Conservation (phyloP, 2,113 vertebrate genomes). For the Etheostoma cragini region DNA sequence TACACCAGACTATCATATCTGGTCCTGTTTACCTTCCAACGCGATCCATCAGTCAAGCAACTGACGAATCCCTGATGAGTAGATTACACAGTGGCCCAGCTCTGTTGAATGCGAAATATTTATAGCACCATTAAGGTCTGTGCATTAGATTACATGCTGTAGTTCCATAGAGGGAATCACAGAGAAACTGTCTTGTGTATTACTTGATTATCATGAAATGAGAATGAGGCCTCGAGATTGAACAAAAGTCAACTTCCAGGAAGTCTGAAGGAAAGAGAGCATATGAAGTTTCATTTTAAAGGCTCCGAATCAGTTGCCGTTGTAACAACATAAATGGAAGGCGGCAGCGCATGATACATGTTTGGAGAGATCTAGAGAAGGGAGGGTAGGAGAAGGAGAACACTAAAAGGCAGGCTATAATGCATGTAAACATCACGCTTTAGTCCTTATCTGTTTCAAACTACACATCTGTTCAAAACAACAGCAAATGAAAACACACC, state of each 20-base stretch:
- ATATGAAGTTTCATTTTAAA: constrained; percentile 75
- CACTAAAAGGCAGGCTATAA: constrained; percentile 70
- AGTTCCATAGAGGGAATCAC: constrained; percentile 51
- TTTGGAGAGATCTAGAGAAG: constrained; percentile 35
- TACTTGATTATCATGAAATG: constrained; percentile 76
- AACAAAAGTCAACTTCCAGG: constrained; percentile 60
- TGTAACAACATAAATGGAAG: constrained; percentile 51
- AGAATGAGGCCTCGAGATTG: constrained; percentile 51
- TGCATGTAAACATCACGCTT: constrained; percentile 71
- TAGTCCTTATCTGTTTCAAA: constrained; percentile 79
- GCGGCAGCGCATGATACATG: constrained; percentile 39
- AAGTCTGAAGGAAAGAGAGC: constrained; percentile 53
- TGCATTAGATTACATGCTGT: constrained; percentile 64
- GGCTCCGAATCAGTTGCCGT: constrained; percentile 40
- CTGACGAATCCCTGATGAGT: constrained; percentile 70
- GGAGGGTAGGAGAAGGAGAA: constrained; percentile 6
- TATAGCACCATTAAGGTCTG: constrained; percentile 67
- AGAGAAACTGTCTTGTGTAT: constrained; percentile 66
- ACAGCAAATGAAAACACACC: constrained; percentile 73
- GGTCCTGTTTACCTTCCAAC: constrained; percentile 72
- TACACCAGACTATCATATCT: constrained; percentile 62
- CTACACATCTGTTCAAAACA: constrained; percentile 83
- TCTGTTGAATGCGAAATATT: constrained; percentile 69
- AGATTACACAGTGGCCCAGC: constrained; percentile 69
- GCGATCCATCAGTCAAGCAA: constrained; percentile 74